Base-by-base conservation (phyloP, 53 echinoderm and acorn worm genomes). In the Apostichopus leukothele region DNA sequence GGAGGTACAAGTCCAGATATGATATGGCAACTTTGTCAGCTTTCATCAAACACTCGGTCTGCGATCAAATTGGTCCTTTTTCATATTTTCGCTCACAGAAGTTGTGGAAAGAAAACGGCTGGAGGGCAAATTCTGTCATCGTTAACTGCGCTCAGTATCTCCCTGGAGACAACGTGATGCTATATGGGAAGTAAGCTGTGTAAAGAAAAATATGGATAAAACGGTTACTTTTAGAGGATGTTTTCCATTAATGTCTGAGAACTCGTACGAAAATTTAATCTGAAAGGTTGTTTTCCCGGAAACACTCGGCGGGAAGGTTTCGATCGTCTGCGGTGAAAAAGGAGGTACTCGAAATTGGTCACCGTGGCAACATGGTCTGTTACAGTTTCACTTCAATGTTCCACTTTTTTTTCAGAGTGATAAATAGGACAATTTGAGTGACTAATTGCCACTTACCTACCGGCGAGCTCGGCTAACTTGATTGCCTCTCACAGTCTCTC, bases 61-160 rank as follows among this genome's bases (percentile, higher is more conserved):
- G 85, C 63, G 67, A 85, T 63, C 67, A 67, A 85, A 67, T 85
- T 85, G 85, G 85, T 21, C 18, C 23, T n/a, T 67, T 85, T 67
- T 75, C 16, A 13, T 50, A 14, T 39, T 63, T 85, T 85, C 10
- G 67, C 67, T 25, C 71, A 67, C 85, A 85, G 67, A 85, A 85
- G 11, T 26, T 85, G 67, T 63, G 67, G 85, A 85, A 85, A 67
- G 85, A 85, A 85, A 85, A 85, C 85, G 85, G 63, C 85, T 85
- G 50, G 85, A 85, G 85, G 85, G 85, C 67, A 85, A 61, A 85
- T 85, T 85, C 85, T 85, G 85, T 85, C 85, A 85, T 85, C 85
- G 60, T 85, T 85, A 85, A 66, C 85, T 85, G 20, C 63, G 61
- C 85, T 85, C 85, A 26, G 50, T 85, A 50, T 85, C 85, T 85